These are phyloP conservation scores for Cyprinus carpio DNA, from an alignment of 2,113 vertebrate genomes.

Conservation along the genomic window DNA sequence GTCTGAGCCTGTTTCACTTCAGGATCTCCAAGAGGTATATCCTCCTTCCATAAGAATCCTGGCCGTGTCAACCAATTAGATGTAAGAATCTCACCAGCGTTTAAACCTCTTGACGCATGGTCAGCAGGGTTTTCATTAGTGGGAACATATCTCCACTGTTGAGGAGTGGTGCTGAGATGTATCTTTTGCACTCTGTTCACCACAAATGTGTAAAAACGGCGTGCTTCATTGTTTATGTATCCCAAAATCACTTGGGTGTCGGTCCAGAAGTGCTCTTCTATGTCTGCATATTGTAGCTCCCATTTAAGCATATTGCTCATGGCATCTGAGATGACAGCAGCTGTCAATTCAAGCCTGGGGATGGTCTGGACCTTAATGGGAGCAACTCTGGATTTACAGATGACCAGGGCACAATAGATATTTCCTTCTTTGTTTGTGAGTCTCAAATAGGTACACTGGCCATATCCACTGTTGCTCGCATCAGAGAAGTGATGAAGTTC, in stretches of 20 bases:
- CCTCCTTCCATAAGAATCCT: too few species aligned
- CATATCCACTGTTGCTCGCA: slow-evolving; percentile 4
- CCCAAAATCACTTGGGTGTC: slow-evolving; percentile 33
- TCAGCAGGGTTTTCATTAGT: too few species aligned
- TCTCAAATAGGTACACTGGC: slow-evolving; percentile 1
- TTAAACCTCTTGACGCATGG: too few species aligned
- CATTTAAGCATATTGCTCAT: slow-evolving; percentile 31
- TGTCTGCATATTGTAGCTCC: neutral
- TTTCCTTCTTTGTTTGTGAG: neutral
- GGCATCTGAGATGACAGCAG: slow-evolving; percentile 21
- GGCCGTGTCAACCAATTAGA: too few species aligned
- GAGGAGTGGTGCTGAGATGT: too few species aligned
- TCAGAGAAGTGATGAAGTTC: slow-evolving; percentile 21
- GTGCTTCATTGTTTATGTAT: slow-evolving; percentile 23
- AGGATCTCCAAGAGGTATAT: too few species aligned
- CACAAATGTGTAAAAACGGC: slow-evolving; percentile 17
- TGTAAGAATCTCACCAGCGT: too few species aligned
- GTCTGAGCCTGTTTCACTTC: too few species aligned
- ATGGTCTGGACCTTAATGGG: neutral
- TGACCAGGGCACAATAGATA: neutral
- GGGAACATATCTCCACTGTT: too few species aligned
- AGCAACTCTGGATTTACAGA: neutral
- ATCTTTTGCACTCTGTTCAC: neutral
- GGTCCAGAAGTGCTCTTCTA: slow-evolving; percentile 28
- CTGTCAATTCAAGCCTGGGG: neutral